Evolutionary conservation across 2,888 invertebrate genomes (phyloP), one percentile per base, ranked within the genome.

Genomic region (Agrochola lychnidis): DNA sequence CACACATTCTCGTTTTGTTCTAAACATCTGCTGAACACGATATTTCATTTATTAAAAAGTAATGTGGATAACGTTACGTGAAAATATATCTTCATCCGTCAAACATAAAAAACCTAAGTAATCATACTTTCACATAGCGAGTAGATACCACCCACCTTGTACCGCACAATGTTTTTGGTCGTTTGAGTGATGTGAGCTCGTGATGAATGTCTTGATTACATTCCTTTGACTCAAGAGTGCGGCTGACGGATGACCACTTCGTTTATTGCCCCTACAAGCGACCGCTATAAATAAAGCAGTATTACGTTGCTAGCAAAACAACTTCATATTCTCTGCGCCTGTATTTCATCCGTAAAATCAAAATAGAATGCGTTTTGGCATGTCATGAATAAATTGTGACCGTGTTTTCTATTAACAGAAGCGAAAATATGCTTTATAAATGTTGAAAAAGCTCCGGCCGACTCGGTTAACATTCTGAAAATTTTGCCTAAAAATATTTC

Each of bases 161-260:
- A 71, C 71, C 78, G 12, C 73, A 82, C 86, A 86, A 83, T 85
- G 79, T 80, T 83, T 80, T 79, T 84, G 88, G 89, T 87, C 89
- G 88, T 89, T 88, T 91, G 93, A 93, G 89, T 87, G 92, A 92
- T 93, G 89, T 88, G 89, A 88, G 89, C 89, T 85, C 87, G 90
- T 94, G 94, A 94, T 93, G 91, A 93, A 95, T 95, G 92, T 92
- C 94, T 94, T 95, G 94, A 94, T 94, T 94, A 94, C 94, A 94
- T 94, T 94, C 93, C 91, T 90, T 90, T 88, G 93, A 93, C 94
- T 92, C 88, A 88, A 91, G 91, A 91, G 91, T 92, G 87, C 91
- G 90, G 85, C 91, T 94, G 94, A 94, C 92, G 88, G 91, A 94
- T 94, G 94, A 92, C 93, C 94, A 92, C 92, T 92, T 90, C 91